A percentile compares a stretch with the other conserved stretches of the same genome.
Evolutionary conservation across 2,113 vertebrate genomes (phyloP).

Genomic region (Empidonax alnorum): DNA sequence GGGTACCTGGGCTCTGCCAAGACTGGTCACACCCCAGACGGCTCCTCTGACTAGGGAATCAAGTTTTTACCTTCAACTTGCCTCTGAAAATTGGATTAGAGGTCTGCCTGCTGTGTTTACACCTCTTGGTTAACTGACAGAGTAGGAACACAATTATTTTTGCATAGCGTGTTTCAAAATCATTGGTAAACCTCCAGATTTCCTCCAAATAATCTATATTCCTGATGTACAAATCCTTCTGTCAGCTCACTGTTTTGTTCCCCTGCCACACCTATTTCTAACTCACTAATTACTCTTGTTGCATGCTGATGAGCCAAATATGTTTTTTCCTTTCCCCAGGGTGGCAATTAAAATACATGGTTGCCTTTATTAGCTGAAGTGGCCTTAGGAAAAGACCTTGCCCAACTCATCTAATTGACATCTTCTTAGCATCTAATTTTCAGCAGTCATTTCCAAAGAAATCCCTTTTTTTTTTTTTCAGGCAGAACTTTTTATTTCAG

Average conservation of each 20-base stretch:
- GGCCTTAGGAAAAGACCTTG: constrained; percentile 2
- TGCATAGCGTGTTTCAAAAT: neutral
- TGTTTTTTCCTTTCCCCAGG: neutral
- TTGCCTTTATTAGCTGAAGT: neutral
- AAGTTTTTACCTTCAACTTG: neutral
- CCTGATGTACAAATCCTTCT: neutral
- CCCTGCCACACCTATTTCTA: neutral
- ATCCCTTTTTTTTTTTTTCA: neutral
- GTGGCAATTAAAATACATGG: neutral
- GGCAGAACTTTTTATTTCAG: constrained; percentile 3
- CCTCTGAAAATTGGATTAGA: neutral
- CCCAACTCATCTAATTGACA: neutral
- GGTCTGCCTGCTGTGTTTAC: neutral
- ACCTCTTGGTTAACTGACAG: neutral
- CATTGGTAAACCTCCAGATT: neutral
- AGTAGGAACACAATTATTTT: neutral
- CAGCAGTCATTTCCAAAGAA: neutral
- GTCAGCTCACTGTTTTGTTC: neutral
- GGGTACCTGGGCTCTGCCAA: neutral
- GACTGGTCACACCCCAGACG: neutral
- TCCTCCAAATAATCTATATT: neutral
- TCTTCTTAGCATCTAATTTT: constrained; percentile 4
- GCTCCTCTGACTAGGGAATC: neutral
- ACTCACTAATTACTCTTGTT: neutral
- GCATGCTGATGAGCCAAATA: neutral